phyloP scores from a whole-genome alignment of 2,113 vertebrate genomes.

The Leucopsar rothschildi region DNA sequence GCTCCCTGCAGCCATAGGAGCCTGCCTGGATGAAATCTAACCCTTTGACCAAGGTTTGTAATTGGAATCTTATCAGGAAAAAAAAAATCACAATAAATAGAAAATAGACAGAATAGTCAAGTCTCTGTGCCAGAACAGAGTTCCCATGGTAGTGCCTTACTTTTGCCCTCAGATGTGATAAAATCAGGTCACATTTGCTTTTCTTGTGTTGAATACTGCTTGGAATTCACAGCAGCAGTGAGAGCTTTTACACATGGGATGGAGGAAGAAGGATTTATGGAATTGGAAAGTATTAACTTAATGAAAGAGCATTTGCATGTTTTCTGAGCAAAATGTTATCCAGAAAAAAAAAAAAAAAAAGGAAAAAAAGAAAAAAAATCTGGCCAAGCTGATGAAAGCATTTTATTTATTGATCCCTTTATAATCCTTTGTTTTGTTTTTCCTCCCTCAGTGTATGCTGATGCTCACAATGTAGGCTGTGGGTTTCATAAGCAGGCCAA shows the following conservation, averaged over 20 bases:
- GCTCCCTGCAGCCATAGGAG: background rate
- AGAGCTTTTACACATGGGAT: conserved; percentile 23
- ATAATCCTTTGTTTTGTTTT: conserved; percentile 53
- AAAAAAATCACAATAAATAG: background rate
- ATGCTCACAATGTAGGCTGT: background rate
- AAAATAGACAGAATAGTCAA: background rate
- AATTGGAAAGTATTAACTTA: conserved; percentile 53
- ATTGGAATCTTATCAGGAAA: background rate
- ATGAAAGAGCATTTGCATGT: conserved; percentile 65
- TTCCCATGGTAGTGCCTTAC: background rate
- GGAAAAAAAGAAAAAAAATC: background rate
- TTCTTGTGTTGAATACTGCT: conserved; percentile 8
- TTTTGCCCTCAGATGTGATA: conserved; percentile 18
- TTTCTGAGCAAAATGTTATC: conserved; percentile 25
- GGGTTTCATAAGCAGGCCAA: background rate
- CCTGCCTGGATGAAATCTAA: background rate
- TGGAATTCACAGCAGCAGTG: conserved; percentile 25
- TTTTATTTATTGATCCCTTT: conserved; percentile 58
- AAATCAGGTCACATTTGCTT: background rate
- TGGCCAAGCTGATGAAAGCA: conserved; percentile 38
- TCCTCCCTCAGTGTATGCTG: background rate
- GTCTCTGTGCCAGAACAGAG: background rate
- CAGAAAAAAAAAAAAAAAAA: background rate
- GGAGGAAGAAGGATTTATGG: conserved; percentile 25
- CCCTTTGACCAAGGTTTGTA: background rate